These are phyloP conservation scores for Trematomus loennbergii DNA, from an alignment of 2,113 vertebrate species.

Conservation along the genomic window DNA sequence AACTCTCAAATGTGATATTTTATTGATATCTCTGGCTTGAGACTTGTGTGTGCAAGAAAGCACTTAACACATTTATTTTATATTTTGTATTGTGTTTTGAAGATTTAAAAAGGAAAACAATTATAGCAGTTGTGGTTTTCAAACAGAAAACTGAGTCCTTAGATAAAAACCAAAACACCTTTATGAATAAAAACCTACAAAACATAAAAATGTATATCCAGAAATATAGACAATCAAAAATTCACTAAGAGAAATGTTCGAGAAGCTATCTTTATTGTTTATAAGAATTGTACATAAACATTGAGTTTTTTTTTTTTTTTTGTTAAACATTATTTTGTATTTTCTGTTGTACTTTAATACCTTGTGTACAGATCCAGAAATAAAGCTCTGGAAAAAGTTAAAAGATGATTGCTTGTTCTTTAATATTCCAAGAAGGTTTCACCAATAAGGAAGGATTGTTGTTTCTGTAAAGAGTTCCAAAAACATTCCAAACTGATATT, in stretches of 20 bases:
- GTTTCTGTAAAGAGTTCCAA: neutral
- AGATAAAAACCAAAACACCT: slow-evolving; percentile 73
- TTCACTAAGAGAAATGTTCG: slow-evolving; percentile 92
- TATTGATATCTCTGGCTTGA: slow-evolving; percentile 80
- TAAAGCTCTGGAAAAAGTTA: slow-evolving; percentile 96
- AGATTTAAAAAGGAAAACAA: slow-evolving; percentile 70
- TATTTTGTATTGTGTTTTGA: slow-evolving; percentile 83
- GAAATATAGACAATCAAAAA: slow-evolving; percentile 97
- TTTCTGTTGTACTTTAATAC: slow-evolving; percentile 99
- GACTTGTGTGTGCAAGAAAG: slow-evolving; percentile 77
- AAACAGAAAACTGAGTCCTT: slow-evolving; percentile 70
- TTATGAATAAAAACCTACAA: slow-evolving; percentile 84
- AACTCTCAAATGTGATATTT: slow-evolving; percentile 85
- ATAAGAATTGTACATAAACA: slow-evolving; percentile 99
- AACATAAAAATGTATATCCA: slow-evolving; percentile 86
- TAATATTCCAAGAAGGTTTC: neutral
- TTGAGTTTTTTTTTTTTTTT: slow-evolving; percentile 85
- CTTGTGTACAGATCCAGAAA: slow-evolving; percentile 99
- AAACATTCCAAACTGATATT: too few species aligned
- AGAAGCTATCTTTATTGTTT: slow-evolving; percentile 96
- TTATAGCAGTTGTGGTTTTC: slow-evolving; percentile 76
- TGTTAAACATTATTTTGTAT: slow-evolving; percentile 99
- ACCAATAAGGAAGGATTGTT: neutral
- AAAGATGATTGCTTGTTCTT: slow-evolving; percentile 10
- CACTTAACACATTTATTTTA: slow-evolving; percentile 83